Base-by-base conservation (phyloP, 2,113 vertebrate genomes). In the Barnardius zonarius region DNA sequence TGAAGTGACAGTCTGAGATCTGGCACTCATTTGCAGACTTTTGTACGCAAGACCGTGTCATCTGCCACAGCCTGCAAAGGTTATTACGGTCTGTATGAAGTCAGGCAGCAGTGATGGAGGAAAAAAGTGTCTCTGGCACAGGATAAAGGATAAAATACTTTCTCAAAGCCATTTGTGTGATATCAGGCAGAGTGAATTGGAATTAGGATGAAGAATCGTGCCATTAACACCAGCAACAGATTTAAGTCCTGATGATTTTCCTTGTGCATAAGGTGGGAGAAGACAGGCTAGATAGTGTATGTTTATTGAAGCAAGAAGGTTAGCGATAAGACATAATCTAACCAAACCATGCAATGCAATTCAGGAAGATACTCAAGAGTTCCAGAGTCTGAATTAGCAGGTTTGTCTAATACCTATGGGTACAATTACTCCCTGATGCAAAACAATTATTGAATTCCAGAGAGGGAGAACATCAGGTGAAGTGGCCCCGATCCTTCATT, bases 51-150 rank as follows among this genome's bases (percentile, higher is more conserved):
- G 81, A 54, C 33, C 19, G 3, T 62, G 79, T 46, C 75, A 92
- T 17, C 64, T 35, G 70, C 62, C 44, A 81, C 49, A 91, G 57
- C 37, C 81, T 96, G 87, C 63, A 89, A 94, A 97, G 73, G 86
- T 92, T 39, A 4, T 94, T 86, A 95, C 18, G 54, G 95, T 88
- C 72, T 8, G 10, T 7, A 88, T 59, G 74, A 96, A 95, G 90
- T 95, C 67, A 91, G 83, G 80, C 44, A 88, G 62, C 39, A 66
- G 83, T 18, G 46, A 84, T 1, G 4, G 85, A 95, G 59, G 73
- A 95, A 96, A 81, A 95, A 97, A 97, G 91, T 78, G 64, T 75
- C 92, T 96, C 90, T 93, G 97, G 95, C 95, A 96, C 72, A 80
- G 83, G 74, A 88, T 87, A 67, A 91, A 49, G 64, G n/a, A 84